These are phyloP conservation scores for Cerceris rybyensis DNA, from an alignment of 2,888 invertebrate species.

Conservation along the genomic window DNA sequence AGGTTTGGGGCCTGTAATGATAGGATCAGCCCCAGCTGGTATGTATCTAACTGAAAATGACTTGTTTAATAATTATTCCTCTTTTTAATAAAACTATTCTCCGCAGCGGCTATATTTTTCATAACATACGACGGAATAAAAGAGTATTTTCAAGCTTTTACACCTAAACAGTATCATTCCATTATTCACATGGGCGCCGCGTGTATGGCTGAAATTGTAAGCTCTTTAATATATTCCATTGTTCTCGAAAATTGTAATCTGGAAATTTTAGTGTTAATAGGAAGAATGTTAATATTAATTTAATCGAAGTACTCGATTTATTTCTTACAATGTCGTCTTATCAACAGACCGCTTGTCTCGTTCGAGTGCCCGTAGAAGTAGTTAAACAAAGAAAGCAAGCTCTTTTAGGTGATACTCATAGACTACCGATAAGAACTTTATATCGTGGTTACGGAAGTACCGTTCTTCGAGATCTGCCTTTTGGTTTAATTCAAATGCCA, in stretches of 20 bases:
- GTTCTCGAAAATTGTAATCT: not conserved
- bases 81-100: slow-evolving; percentile 4
- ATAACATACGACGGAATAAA: slow-evolving; percentile 93
- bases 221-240: not conserved
- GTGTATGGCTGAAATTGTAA: slow-evolving; percentile 92
- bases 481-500: slow-evolving; percentile 97
- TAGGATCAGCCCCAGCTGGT: slow-evolving; percentile 93
- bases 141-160: slow-evolving; percentile 83
- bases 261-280: too few relatives aligned
- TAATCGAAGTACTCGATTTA: not conserved
- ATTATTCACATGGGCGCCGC: slow-evolving; percentile 93
- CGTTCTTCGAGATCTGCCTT: slow-evolving; percentile 93
- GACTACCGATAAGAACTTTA: slow-evolving; percentile 81
- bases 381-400: slow-evolving; percentile 97
- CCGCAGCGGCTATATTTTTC: slow-evolving; percentile 92
- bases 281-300: too few relatives aligned
- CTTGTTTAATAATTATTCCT: not conserved
- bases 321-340: not conserved
- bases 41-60: slow-evolving; percentile 49
- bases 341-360: slow-evolving; percentile 90
- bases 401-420: slow-evolving; percentile 78
- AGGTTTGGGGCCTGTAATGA: slow-evolving; percentile 90
- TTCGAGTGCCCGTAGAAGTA: slow-evolving; percentile 97
- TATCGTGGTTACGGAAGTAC: slow-evolving; percentile 92
- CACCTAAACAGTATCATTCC: slow-evolving; percentile 85